Percentiles rank a stretch among this genome's conserved stretches.
These are phyloP conservation scores for Hydrochoerus hydrochaeris DNA, from an alignment of 2,113 vertebrate genomes.

Conservation along the genomic window DNA sequence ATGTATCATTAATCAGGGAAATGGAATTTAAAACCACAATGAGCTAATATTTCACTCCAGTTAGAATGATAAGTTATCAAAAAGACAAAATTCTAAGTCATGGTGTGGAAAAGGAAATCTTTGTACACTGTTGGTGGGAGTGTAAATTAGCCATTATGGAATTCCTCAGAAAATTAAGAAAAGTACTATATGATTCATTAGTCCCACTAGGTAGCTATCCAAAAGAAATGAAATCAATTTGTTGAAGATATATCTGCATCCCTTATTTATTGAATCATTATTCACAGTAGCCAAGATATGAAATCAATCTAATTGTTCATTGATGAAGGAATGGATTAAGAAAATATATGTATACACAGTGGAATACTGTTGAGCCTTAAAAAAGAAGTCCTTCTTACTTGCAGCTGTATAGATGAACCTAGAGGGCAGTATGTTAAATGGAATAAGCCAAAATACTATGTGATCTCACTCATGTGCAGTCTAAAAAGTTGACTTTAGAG, in stretches of 20 bases:
- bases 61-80: background rate
- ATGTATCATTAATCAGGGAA: background rate
- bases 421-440: background rate
- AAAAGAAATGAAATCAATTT: background rate
- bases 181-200: background rate
- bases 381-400: background rate
- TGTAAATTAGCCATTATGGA: background rate
- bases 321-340: background rate
- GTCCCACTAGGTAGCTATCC: background rate
- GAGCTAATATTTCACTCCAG: background rate
- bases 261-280: background rate
- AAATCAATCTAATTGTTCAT: background rate
- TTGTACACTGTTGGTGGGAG: background rate
- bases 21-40: background rate
- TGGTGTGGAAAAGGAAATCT: background rate
- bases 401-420: background rate
- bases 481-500: background rate
- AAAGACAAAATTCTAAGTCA: too few relatives aligned
- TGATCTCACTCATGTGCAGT: background rate
- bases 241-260: background rate
- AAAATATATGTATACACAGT: background rate
- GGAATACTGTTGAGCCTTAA: background rate
- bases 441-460: background rate
- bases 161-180: background rate
- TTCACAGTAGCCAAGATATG: background rate